Evolutionary conservation across 2,888 invertebrate genomes (phyloP).

Genomic region (Heliconius sara): DNA sequence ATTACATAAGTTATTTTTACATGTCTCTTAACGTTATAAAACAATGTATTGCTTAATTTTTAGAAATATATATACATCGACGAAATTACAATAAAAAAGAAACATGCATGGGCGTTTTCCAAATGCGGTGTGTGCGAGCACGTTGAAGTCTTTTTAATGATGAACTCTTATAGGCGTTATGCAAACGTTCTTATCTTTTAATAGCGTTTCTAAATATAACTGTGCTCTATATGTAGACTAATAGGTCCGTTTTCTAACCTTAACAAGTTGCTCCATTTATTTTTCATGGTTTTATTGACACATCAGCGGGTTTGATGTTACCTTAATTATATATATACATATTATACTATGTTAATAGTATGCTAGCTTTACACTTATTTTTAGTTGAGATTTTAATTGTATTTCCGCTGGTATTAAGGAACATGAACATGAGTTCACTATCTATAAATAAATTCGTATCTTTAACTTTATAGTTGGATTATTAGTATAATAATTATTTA

Average conservation of each 20-base stretch:
- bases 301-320: constrained; percentile 8
- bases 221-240: background rate
- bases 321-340: background rate
- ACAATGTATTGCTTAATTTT: background rate
- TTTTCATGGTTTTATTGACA: background rate
- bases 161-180: background rate
- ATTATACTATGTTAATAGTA: background rate
- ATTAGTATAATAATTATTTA: too few relatives aligned
- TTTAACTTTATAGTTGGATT: too few relatives aligned
- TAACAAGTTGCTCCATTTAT: background rate
- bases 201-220: background rate
- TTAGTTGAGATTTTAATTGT: too few relatives aligned
- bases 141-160: constrained; percentile 1
- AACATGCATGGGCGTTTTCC: background rate
- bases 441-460: too few relatives aligned
- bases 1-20: background rate
- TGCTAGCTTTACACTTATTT: background rate
- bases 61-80: background rate
- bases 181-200: background rate
- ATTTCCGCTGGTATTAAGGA: too few relatives aligned
- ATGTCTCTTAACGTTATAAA: background rate
- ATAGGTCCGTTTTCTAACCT: background rate
- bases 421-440: too few relatives aligned
- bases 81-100: background rate
- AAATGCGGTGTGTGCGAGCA: background rate